Percentiles rank a stretch among this genome's conserved stretches.
phyloP scores from a whole-genome alignment of 2,797 vertebrate genomes.

The Gambelia wislizenii region DNA sequence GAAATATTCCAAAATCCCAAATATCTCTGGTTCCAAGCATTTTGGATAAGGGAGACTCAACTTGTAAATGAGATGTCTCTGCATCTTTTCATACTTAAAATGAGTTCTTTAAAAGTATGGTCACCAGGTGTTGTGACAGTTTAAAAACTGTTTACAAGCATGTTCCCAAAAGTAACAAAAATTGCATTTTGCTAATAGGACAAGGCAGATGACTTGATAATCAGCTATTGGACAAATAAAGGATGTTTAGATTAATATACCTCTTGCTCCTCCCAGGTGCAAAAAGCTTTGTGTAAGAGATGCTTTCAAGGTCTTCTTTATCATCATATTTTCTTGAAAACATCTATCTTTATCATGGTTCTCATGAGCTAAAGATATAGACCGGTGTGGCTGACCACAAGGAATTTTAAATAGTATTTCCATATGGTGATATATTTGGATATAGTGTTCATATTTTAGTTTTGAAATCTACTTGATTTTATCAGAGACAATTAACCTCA shows the following conservation, averaged over 20 bases:
- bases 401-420: slow-evolving; percentile 17
- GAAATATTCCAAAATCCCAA: too few relatives aligned
- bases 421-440: accelerated
- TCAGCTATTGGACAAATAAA: slow-evolving; percentile 37
- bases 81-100: background rate
- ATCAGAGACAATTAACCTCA: background rate
- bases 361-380: slow-evolving; percentile 36
- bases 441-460: background rate
- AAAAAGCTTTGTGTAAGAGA: slow-evolving; percentile 54
- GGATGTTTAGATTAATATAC: slow-evolving; percentile 26
- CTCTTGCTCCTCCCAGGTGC: slow-evolving; percentile 68
- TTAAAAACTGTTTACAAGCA: slow-evolving; percentile 58
- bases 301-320: slow-evolving; percentile 60
- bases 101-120: background rate
- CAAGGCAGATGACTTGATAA: slow-evolving; percentile 46
- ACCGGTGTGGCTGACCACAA: background rate
- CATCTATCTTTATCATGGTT: slow-evolving; percentile 67
- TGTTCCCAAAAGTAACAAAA: slow-evolving; percentile 46
- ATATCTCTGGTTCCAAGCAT: too few relatives aligned
- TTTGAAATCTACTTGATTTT: background rate
- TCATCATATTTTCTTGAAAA: slow-evolving; percentile 58
- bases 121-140: slow-evolving; percentile 46
- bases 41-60: too few relatives aligned
- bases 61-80: background rate
- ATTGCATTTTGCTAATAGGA: slow-evolving; percentile 35